Conservation (phyloP, 2,113 vertebrate species). For the Atherinomorus stipes region DNA sequence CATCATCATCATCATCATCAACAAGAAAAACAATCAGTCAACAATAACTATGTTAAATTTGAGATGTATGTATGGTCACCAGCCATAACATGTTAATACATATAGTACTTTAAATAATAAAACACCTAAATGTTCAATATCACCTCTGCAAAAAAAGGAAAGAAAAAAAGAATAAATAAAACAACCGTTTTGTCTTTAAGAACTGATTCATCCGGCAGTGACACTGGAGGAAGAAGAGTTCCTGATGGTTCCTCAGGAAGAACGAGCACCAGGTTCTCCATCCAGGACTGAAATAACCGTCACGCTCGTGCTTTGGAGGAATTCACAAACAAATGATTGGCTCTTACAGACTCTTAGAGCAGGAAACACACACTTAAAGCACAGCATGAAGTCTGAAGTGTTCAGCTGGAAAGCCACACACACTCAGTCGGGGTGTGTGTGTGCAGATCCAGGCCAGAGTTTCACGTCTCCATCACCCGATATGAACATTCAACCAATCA, state of each 20-base stretch:
- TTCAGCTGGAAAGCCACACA: neutral
- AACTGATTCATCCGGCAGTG: constrained; percentile 77
- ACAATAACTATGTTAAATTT: constrained; percentile 81
- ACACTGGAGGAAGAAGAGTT: constrained; percentile 51
- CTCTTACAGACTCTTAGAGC: constrained; percentile 11
- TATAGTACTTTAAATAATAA: constrained; percentile 95
- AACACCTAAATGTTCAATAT: constrained; percentile 87
- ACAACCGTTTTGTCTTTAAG: constrained; percentile 87
- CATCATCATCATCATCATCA: constrained; percentile 50
- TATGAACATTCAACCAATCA: neutral
- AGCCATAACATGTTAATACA: constrained; percentile 97
- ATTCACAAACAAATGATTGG: constrained; percentile 12
- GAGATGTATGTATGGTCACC: constrained; percentile 94
- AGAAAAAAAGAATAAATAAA: constrained; percentile 93
- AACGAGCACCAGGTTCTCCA: neutral
- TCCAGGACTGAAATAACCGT: neutral
- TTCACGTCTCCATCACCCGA: neutral
- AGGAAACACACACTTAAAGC: constrained; percentile 1
- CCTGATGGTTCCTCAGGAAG: constrained; percentile 22
- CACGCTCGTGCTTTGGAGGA: constrained; percentile 53
- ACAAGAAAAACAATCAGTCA: constrained; percentile 35
- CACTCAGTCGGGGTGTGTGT: constrained; percentile 7
- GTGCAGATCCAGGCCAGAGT: constrained; percentile 14
- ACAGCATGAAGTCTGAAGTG: neutral
- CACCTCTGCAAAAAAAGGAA: constrained; percentile 85